Evolutionary conservation across 2,797 vertebrate genomes (phyloP), one percentile per base, ranked within the genome.

Genomic region (Urophycis tenuis): DNA sequence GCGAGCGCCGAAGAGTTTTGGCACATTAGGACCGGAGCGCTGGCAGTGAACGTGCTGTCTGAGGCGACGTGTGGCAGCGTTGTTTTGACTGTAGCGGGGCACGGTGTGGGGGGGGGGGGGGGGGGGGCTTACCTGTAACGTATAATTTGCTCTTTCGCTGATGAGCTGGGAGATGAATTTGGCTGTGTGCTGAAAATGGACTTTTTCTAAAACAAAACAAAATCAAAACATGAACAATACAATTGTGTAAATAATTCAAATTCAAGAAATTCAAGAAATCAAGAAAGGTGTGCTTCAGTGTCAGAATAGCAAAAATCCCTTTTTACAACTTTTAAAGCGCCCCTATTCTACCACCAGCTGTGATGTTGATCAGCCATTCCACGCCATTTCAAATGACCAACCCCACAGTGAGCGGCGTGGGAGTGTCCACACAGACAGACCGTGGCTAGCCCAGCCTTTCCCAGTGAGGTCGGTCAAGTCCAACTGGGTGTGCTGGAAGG

Each of bases 161-260:
- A 99, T 96, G 83, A 99, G 95, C 83, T 96, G 95, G 22, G 94
- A 89, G 84, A 99, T 98, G 89, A 99, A 96, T 82, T 98, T 98
- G 0, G 96, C 96, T 9, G 96, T 96, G 77, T 99, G 98, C 85
- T 99, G 98, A 91, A 99, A 99, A 89, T 99, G 98, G 84, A 99
- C 95, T 90, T 98, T 99, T 91, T 99, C 98, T 99, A 92, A 75
- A 83, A n/a, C n/a, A 35, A 12, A 75, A 79, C 1, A 79, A 1
- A 71, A 79, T 0, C 25, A 78, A 0, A 71, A 25, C 39, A 0
- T 75, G 0, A 1, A 1, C 22, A 29, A 29, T 67, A 67, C 10
- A 67, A 67, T 67, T 11, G 29, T 29, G 60, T 14, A 3, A 49
- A 10, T 15, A n/a, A n/a, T n/a, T n/a, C n/a, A n/a, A n/a, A n/a